These are phyloP conservation scores for Thalassarche chlororhynchos DNA, from an alignment of 2,113 vertebrate genomes.

Conservation along the genomic window DNA sequence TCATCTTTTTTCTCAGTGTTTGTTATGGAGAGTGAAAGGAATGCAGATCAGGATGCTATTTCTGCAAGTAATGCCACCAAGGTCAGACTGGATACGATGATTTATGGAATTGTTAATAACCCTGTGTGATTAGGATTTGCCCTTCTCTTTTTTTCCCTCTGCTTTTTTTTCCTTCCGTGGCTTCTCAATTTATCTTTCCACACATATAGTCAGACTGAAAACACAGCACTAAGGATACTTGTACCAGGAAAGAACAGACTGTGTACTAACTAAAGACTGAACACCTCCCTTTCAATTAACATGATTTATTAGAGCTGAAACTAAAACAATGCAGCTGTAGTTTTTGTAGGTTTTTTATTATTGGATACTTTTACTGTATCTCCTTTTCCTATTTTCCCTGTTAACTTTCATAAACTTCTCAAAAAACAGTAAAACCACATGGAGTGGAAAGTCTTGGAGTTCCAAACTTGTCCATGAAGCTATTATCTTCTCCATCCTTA, in stretches of 20 bases:
- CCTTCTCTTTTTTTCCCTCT: neutral
- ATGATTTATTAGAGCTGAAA: constrained; percentile 32
- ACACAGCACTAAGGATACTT: neutral
- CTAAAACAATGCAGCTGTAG: neutral
- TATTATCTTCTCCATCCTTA: neutral
- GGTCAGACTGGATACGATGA: constrained; percentile 25
- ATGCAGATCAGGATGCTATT: constrained; percentile 44
- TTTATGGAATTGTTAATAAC: constrained; percentile 44
- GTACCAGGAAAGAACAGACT: neutral
- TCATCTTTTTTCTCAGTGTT: neutral
- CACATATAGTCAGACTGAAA: neutral
- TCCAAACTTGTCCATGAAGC: neutral
- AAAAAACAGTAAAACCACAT: neutral
- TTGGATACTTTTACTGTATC: neutral
- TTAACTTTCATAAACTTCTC: neutral
- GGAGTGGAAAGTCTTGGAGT: neutral
- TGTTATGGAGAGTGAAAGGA: neutral
- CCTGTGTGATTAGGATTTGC: neutral
- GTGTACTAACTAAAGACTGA: neutral
- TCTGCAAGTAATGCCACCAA: constrained; percentile 3
- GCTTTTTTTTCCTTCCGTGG: neutral
- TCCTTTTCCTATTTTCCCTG: neutral
- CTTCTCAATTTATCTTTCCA: constrained; percentile 2
- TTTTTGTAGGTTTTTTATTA: neutral
- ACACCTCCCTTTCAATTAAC: constrained; percentile 10